These are phyloP conservation scores for Cryptoprocta ferox DNA, from an alignment of 2,797 vertebrate species.

Conservation along the genomic window DNA sequence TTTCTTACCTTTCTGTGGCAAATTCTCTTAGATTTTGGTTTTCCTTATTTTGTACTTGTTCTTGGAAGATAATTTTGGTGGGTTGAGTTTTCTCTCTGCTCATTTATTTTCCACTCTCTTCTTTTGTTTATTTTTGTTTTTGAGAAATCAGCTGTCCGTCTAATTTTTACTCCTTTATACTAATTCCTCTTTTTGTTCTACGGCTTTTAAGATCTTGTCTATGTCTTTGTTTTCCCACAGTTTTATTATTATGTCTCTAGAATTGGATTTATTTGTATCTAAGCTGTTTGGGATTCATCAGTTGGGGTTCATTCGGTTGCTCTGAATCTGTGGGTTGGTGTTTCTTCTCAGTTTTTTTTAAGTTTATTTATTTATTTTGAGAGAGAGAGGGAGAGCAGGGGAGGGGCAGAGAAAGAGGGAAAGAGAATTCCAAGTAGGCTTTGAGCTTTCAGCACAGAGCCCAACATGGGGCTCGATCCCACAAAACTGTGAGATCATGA, in stretches of 20 bases:
- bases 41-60: not conserved
- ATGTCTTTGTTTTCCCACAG: not conserved
- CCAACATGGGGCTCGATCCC: no score
- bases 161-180: not conserved
- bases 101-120: not conserved
- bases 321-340: not conserved
- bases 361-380: no score
- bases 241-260: not conserved
- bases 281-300: not conserved
- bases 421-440: no score
- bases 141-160: not conserved
- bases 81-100: not conserved
- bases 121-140: not conserved
- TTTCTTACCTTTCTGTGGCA: not conserved
- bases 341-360: not conserved
- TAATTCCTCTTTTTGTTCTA: not conserved
- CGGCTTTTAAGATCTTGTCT: not conserved
- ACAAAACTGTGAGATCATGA: no score
- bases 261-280: not conserved
- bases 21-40: not conserved
- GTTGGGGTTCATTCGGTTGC: not conserved
- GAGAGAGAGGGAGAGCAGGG: no score
- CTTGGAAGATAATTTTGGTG: not conserved
- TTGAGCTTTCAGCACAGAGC: no score
- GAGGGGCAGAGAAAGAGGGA: no score